Base-by-base conservation (phyloP, 92 coral and sea anemone species). In the Umimayanthus kanabou region DNA sequence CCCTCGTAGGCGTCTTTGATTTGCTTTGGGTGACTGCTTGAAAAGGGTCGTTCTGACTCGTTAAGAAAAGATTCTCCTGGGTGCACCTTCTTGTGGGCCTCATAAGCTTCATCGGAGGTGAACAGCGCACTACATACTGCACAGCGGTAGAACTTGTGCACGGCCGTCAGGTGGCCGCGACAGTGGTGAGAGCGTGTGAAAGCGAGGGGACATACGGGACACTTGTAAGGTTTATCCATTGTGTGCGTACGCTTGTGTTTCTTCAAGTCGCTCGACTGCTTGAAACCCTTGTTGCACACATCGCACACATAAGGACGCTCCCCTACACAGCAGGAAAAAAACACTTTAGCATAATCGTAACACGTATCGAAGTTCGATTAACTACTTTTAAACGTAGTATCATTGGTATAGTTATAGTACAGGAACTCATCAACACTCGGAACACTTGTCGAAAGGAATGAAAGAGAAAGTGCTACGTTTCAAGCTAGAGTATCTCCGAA, bases 191-290 rank as follows among this genome's bases (percentile, higher is more conserved):
- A 94, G 77, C 98, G 95, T 6, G 98, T 95, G 88, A 96, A 96
- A 53, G 96, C 97, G 57, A 95, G 93, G 20, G 94, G 92, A 33
- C 98, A 96, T 55, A 96, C 85, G 13, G 95, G 95, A 64, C 98
- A 96, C 90, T 96, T 95, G 91, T 91, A 96, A 9, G 95, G 93
- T 79, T 96, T 96, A 87, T 92, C 98, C 92, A 95, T 74, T 69
- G 95, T 95, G 89, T 97, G 99, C 2, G 99, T 97, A 26, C 96
- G 96, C 6, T 96, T 92, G 90, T 97, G 99, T 67, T 95, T 97
- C 86, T 97, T 97, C 80, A 97, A 89, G 91, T 97, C 99, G 87
- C 98, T 97, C 49, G 99, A 97, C 73, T 97, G 99, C 77, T 97
- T 97, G 87, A 97, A 97, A 26, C 99, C 99, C 43, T 96, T 96